phyloP scores from a whole-genome alignment of 2,888 invertebrate genomes.

The Hydrotaea cyrtoneurina region DNA sequence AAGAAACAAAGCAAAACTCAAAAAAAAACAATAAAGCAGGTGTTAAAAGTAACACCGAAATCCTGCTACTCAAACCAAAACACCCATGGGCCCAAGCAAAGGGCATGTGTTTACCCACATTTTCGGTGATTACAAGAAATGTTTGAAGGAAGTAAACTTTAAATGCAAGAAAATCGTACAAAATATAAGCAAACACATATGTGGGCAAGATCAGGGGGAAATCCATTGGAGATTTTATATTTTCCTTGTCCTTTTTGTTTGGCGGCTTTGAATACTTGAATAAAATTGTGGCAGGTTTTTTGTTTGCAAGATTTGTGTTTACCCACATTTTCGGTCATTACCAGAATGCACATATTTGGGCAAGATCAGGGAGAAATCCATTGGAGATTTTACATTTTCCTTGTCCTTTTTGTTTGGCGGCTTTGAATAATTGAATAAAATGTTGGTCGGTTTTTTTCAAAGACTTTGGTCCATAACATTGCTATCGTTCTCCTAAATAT shows the following conservation, averaged over 20 bases:
- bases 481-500: too few species aligned
- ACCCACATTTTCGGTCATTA: too few species aligned
- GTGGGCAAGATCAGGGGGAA: slow-evolving; percentile 18
- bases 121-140: neutral
- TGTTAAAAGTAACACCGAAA: slow-evolving; percentile 60
- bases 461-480: too few species aligned
- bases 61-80: neutral
- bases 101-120: neutral
- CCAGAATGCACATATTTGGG: neutral
- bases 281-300: too few species aligned
- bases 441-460: too few species aligned
- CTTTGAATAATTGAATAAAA: too few species aligned
- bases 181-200: slow-evolving; percentile 26
- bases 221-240: slow-evolving; percentile 12
- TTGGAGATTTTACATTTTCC: neutral
- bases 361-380: neutral
- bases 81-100: neutral
- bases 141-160: neutral
- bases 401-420: neutral
- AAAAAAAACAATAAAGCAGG: slow-evolving; percentile 59
- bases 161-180: neutral
- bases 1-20: neutral
- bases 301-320: neutral
- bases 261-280: too few species aligned
- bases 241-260: neutral